Percentiles rank a stretch among this genome's conserved stretches.
Evolutionary conservation across 2,113 vertebrate genomes (phyloP).

Genomic region (Phyllostomus discolor): DNA sequence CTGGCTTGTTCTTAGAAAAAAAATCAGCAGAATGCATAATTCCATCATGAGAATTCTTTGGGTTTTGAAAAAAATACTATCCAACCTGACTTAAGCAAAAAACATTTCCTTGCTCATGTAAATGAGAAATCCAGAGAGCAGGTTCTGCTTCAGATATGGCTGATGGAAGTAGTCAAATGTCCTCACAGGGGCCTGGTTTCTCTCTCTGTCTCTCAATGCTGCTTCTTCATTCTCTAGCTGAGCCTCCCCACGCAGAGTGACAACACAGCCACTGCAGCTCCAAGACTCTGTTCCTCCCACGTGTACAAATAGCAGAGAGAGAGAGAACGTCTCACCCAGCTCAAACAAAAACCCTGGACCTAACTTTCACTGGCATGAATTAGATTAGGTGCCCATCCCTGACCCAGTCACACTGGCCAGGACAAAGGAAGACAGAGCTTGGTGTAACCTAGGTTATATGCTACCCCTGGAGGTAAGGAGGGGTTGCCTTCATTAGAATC

Average conservation of each 20-base stretch:
- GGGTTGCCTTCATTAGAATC: not conserved
- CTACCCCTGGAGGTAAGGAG: not conserved
- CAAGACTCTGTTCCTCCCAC: not conserved
- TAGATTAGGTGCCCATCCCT: not conserved
- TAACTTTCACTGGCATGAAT: not conserved
- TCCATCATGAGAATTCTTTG: not conserved
- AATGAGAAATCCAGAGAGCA: not conserved
- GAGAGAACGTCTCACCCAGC: not conserved
- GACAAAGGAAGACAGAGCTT: not conserved
- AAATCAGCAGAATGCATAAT: not conserved
- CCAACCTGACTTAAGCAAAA: not conserved
- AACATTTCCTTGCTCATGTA: not conserved
- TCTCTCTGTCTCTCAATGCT: not conserved
- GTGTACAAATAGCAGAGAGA: not conserved
- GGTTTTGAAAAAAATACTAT: not conserved
- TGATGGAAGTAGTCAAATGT: not conserved
- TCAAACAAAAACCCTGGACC: not conserved
- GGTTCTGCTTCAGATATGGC: not conserved
- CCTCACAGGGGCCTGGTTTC: not conserved
- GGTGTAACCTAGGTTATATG: not conserved
- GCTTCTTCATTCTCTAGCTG: not conserved
- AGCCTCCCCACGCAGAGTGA: not conserved
- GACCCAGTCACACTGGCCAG: not conserved
- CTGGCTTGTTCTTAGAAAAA: conserved; percentile 3
- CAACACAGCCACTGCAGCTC: not conserved